phyloP scores from a whole-genome alignment of 2,888 invertebrate genomes.

The Perizoma affinitatum region DNA sequence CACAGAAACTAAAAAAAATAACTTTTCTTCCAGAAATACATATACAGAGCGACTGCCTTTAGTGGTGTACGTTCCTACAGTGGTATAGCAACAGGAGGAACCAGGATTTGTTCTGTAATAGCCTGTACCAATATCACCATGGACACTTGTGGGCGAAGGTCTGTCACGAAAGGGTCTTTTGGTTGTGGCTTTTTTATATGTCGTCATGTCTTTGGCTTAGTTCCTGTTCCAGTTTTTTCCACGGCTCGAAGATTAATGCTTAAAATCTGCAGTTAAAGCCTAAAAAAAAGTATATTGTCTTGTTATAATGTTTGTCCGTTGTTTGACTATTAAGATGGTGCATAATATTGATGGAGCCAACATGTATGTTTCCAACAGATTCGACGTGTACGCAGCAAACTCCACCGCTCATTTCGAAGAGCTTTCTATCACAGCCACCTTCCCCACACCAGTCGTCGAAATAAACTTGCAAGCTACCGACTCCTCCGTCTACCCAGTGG shows the following conservation, averaged over 20 bases:
- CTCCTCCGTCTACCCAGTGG: conserved; percentile 75
- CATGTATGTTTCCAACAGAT: conserved; percentile 57
- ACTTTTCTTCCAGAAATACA: conserved; percentile 62
- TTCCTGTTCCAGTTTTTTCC: neutral
- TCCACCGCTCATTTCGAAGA: conserved; percentile 74
- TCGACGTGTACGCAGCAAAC: conserved; percentile 61
- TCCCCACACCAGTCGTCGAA: conserved; percentile 61
- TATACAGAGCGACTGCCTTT: conserved; percentile 78
- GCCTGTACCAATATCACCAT: conserved; percentile 75
- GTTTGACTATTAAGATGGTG: neutral
- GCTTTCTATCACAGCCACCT: conserved; percentile 68
- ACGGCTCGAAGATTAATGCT: too few species aligned
- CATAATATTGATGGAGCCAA: neutral
- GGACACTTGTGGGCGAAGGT: conserved; percentile 75
- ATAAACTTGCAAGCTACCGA: conserved; percentile 52
- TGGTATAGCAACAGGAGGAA: conserved; percentile 73
- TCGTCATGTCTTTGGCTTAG: neutral
- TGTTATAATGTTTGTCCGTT: too few species aligned
- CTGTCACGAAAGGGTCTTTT: conserved; percentile 1
- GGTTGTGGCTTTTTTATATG: neutral
- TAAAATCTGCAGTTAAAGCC: too few species aligned
- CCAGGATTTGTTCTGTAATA: conserved; percentile 77
- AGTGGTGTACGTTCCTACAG: conserved; percentile 78
- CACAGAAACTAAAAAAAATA: neutral
- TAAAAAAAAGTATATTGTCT: neutral